Base-by-base conservation (phyloP, 2,797 vertebrate species). In the Picus viridis region DNA sequence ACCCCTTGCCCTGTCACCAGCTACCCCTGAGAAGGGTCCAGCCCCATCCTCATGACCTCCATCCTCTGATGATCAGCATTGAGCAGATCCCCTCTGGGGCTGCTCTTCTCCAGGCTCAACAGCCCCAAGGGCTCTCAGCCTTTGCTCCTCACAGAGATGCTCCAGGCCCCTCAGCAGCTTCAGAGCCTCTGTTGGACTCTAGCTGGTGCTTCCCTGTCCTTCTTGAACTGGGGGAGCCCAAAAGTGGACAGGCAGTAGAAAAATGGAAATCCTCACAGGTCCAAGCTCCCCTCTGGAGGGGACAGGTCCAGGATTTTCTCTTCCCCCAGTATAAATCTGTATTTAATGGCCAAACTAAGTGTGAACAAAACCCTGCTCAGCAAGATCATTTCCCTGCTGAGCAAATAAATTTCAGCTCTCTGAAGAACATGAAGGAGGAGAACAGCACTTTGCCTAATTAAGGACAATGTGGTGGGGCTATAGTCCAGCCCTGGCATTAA, bases 401-500 rank as follows among this genome's bases (percentile, higher is more conserved):
- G 61, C 82, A 79, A 90, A 93, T 86, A 79, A 92, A 94, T 92
- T 65, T 84, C 76, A 69, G 78, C 45, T 26, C 71, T 83, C 80
- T 57, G 78, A 94, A 89, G 82, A 68, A 23, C 58, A 1, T 3
- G 47, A 53, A 73, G 88, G 91, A 77, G 70, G 85, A 76, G 83
- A 94, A 34, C 63, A 91, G 68, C 58, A 47, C 56, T 95, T 89
- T 43, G 73, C 81, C 80, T 92, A 94, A 92, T 93, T 86, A 92
- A 95, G 88, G 86, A 67, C 89, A 88, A 89, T 69, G 92, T 57
- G 92, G 90, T 27, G 39, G 49, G 85, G 58, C 86, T 72, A 6
- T 1, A 84, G 92, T 57, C 61, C 82, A 83, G 84, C 87, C 83
- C 78, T 12, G 41, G 54, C 29, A 23, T 59, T 89, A 92, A 92